Conservation (phyloP, 2,888 invertebrate species). For the Metellina segmentata region DNA sequence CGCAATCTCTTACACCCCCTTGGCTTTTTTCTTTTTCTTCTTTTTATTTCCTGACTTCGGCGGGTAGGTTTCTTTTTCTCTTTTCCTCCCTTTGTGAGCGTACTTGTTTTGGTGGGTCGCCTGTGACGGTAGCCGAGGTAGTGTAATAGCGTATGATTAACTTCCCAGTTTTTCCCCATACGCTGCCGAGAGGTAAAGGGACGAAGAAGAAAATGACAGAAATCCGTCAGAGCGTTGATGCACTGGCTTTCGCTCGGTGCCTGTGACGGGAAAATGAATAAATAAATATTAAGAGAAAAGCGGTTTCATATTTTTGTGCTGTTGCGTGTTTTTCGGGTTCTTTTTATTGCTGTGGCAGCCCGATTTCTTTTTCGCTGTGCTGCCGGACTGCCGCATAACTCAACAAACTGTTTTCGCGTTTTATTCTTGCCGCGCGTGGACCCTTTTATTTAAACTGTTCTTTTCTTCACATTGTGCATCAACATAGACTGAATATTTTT, state of each 20-base stretch:
- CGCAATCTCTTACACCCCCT: slow-evolving; percentile 13
- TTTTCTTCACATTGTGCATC: no score
- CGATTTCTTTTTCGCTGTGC: background rate
- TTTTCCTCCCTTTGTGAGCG: slow-evolving; percentile 30
- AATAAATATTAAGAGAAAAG: slow-evolving; percentile 35
- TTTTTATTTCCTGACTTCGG: background rate
- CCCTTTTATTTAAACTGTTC: background rate
- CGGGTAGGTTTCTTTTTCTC: background rate
- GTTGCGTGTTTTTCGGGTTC: background rate
- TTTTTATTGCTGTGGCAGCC: slow-evolving; percentile 11
- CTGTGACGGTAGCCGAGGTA: slow-evolving; percentile 51
- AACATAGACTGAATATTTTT: no score
- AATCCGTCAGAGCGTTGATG: slow-evolving; percentile 27
- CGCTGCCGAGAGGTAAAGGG: slow-evolving; percentile 1
- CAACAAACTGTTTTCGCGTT: slow-evolving; percentile 14
- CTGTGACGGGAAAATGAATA: slow-evolving; percentile 54
- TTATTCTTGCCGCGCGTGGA: background rate
- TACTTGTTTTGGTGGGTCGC: slow-evolving; percentile 34
- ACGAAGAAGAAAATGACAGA: slow-evolving; percentile 6
- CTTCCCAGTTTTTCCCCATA: slow-evolving; percentile 30
- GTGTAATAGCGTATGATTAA: slow-evolving; percentile 71
- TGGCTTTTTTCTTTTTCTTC: slow-evolving; percentile 30
- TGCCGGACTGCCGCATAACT: slow-evolving; percentile 1
- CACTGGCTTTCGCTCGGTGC: slow-evolving; percentile 16
- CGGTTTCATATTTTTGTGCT: background rate